Evolutionary conservation across 1,140 invertebrate genomes (phyloP).

Genomic region (Aradophagus sp.): DNA sequence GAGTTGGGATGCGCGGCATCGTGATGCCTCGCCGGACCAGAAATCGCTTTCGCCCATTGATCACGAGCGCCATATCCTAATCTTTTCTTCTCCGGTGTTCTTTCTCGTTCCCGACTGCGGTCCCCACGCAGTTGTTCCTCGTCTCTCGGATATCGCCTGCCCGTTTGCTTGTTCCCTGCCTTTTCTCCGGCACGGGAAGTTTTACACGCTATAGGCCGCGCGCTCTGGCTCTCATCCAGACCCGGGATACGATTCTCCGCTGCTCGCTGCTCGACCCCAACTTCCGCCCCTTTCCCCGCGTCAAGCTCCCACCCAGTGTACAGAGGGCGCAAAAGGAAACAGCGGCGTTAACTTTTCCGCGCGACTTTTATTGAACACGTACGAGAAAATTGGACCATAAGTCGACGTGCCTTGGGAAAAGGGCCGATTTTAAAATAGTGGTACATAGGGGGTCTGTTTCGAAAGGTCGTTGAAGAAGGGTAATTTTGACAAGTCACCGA

Average conservation of each 20-base stretch:
- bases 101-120: constrained; percentile 3
- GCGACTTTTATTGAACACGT: constrained; percentile 35
- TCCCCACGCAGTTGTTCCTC: constrained; percentile 8
- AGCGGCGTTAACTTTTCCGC: constrained; percentile 17
- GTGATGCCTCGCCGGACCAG: constrained; percentile 33
- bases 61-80: constrained; percentile 50
- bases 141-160: constrained; percentile 39
- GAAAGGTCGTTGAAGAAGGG: too few species aligned
- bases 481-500: too few species aligned
- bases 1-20: constrained; percentile 17
- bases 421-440: constrained; percentile 15
- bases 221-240: constrained; percentile 64
- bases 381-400: constrained; percentile 37
- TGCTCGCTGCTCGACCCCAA: constrained; percentile 25
- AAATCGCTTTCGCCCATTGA: constrained; percentile 53
- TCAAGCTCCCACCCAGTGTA: not conserved
- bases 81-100: constrained; percentile 34
- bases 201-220: constrained; percentile 64
- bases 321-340: constrained; percentile 30
- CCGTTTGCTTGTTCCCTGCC: constrained; percentile 38
- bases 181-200: constrained; percentile 55
- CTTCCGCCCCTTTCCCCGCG: constrained; percentile 27
- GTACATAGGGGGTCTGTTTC: too few species aligned
- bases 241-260: constrained; percentile 61
- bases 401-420: constrained; percentile 9